Base-by-base conservation (phyloP, 2,113 vertebrate species). In the Gymnogyps californianus region DNA sequence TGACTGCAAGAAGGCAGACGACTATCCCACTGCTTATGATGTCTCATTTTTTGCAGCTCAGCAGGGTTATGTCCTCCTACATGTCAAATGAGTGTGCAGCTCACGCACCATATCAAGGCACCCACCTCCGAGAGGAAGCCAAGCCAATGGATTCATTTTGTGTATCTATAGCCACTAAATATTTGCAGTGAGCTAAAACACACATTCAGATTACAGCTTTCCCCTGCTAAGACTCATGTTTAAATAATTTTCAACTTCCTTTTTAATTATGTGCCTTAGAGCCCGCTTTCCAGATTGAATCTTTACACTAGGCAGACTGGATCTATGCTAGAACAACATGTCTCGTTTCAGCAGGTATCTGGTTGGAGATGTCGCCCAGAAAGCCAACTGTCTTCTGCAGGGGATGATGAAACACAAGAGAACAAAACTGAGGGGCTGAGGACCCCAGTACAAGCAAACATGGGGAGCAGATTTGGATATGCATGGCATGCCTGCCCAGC, bases 241-340 rank as follows among this genome's bases (percentile, higher is more conserved):
- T 95, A 94, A 93, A 62, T 91, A 91, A 70, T 80, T 94, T 95
- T 93, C 62, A 21, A 38, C 78, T 83, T 96, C 70, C 31, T 90
- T 91, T 95, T 96, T 87, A 89, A 90, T 83, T 80, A 67, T 78
- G 61, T 79, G 64, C 42, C 80, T 91, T 70, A 67, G 18, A 96
- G 31, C 29, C 67, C 21, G 1, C 76, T 87, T 88, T 88, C 62
- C 87, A 91, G 75, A 46, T 58, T 84, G 78, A 89, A 77, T 81
- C 55, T 72, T 76, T 83, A n/a, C 10, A 24, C 58, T 57, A 72
- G 57, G 54, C 74, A 91, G 75, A 25, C 54, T 69, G 61, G 36
- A 49, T 87, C 44, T 83, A 21, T 19, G 15, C 83, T 93, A 51
- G 52, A 92, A 57, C 28, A 89, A 65, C 42, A 26, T 17, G 49